A percentile compares a stretch with the other conserved stretches of the same genome.
Conservation (phyloP, 2,797 vertebrate species). For the Platyrinchus mystaceus region DNA sequence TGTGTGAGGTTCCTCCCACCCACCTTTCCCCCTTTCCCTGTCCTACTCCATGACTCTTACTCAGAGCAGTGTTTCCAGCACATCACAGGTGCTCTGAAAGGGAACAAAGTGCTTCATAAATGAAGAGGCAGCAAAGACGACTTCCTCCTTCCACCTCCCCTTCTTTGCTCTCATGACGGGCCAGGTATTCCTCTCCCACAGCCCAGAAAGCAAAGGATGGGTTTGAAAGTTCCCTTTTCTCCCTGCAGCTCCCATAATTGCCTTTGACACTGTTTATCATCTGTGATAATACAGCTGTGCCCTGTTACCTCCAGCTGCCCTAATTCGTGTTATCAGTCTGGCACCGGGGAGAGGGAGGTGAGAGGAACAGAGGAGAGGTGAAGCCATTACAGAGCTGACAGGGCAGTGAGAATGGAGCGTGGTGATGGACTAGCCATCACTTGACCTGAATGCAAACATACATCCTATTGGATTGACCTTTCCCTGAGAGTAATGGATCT, state of each 20-base stretch:
- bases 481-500: constrained; percentile 71
- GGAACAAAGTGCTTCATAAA: rapidly evolving
- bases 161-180: rapidly evolving
- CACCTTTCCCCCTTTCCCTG: background rate
- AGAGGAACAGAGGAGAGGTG: constrained; percentile 31
- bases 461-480: constrained; percentile 76
- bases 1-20: rapidly evolving
- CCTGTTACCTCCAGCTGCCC: constrained; percentile 22
- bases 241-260: constrained; percentile 14
- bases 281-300: constrained; percentile 52
- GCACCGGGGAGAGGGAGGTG: background rate
- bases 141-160: background rate
- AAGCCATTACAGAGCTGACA: constrained; percentile 68
- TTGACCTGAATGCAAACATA: constrained; percentile 62
- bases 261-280: constrained; percentile 64
- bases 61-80: background rate
- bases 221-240: constrained; percentile 4
- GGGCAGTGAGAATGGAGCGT: constrained; percentile 2
- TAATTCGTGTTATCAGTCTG: constrained; percentile 42
- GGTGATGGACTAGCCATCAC: constrained; percentile 65
- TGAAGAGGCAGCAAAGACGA: background rate
- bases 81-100: background rate
- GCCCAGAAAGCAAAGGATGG: background rate
- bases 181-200: background rate
- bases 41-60: rapidly evolving